A percentile compares a stretch with the other conserved stretches of the same genome.
phyloP scores from a whole-genome alignment of 2,113 vertebrate species.

The Gobius niger region DNA sequence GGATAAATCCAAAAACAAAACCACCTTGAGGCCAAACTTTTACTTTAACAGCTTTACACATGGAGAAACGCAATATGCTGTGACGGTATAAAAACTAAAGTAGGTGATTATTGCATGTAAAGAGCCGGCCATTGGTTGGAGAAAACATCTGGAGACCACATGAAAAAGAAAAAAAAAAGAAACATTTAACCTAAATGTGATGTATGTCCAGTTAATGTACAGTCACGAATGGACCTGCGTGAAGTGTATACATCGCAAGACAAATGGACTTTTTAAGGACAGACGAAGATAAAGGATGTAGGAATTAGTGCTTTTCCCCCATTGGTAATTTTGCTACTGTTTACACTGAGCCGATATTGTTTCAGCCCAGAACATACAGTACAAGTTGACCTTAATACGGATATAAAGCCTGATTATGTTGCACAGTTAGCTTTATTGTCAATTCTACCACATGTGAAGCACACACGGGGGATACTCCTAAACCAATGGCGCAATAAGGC shows the following conservation, averaged over 20 bases:
- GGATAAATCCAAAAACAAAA: conserved; percentile 9
- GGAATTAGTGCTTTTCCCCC: not conserved
- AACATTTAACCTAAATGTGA: conserved; percentile 9
- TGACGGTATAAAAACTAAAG: conserved; percentile 23
- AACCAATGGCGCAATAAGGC: no score
- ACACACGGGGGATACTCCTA: no score
- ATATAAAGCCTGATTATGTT: conserved; percentile 19
- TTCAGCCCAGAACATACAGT: not conserved
- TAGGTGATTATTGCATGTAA: conserved; percentile 30
- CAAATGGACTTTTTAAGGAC: not conserved
- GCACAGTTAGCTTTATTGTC: no score
- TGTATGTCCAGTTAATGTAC: conserved; percentile 13
- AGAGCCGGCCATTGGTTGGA: conserved; percentile 28
- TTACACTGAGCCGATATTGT: conserved; percentile 2
- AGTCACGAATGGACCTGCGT: not conserved
- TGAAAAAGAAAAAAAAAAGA: not conserved
- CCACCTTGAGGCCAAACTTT: conserved; percentile 27
- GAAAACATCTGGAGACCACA: conserved; percentile 43
- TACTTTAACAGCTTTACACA: conserved; percentile 19
- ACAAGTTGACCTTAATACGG: conserved; percentile 14
- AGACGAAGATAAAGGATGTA: not conserved
- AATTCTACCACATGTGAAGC: no score
- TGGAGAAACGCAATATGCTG: conserved; percentile 7
- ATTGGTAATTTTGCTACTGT: not conserved
- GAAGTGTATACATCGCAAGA: not conserved